Evolutionary conservation across 1,140 invertebrate genomes (phyloP).

Genomic region (Drosophila tsacasi): DNA sequence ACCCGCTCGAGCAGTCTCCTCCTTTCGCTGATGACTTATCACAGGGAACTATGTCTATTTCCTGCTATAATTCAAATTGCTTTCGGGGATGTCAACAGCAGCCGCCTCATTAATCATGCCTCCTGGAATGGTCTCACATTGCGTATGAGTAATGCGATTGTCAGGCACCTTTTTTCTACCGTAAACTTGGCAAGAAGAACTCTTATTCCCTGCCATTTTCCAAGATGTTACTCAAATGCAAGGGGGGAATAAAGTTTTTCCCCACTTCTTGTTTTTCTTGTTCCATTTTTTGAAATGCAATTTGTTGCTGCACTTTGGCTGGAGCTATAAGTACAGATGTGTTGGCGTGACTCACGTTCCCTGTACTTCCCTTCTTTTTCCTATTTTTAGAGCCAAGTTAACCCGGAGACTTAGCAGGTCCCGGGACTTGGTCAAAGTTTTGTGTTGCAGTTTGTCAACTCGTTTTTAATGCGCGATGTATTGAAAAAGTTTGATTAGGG

Average conservation of each 20-base stretch:
- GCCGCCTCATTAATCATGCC: slow-evolving; percentile 61
- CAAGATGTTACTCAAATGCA: slow-evolving; percentile 61
- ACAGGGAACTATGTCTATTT: slow-evolving; percentile 66
- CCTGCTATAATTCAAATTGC: slow-evolving; percentile 65
- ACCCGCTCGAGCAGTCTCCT: slow-evolving; percentile 40
- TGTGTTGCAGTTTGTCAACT: slow-evolving; percentile 70
- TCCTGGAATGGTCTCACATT: slow-evolving; percentile 44
- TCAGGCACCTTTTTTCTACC: slow-evolving; percentile 33
- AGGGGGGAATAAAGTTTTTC: slow-evolving; percentile 62
- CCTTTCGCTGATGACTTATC: slow-evolving; percentile 73
- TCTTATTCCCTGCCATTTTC: slow-evolving; percentile 22
- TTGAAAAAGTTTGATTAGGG: slow-evolving; percentile 81
- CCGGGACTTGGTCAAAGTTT: slow-evolving; percentile 68
- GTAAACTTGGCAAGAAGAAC: slow-evolving; percentile 32
- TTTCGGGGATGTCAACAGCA: slow-evolving; percentile 58
- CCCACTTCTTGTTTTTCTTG: neutral
- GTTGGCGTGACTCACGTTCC: slow-evolving; percentile 33
- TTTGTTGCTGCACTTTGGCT: slow-evolving; percentile 69
- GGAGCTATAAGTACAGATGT: slow-evolving; percentile 30
- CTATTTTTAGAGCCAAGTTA: slow-evolving; percentile 18
- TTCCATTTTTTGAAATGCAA: slow-evolving; percentile 45
- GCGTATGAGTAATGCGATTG: slow-evolving; percentile 74
- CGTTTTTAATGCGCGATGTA: slow-evolving; percentile 68
- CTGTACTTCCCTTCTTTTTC: neutral
- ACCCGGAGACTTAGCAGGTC: slow-evolving; percentile 45